Base-by-base conservation (phyloP, 2,888 invertebrate genomes). In the Elysia crispata region DNA sequence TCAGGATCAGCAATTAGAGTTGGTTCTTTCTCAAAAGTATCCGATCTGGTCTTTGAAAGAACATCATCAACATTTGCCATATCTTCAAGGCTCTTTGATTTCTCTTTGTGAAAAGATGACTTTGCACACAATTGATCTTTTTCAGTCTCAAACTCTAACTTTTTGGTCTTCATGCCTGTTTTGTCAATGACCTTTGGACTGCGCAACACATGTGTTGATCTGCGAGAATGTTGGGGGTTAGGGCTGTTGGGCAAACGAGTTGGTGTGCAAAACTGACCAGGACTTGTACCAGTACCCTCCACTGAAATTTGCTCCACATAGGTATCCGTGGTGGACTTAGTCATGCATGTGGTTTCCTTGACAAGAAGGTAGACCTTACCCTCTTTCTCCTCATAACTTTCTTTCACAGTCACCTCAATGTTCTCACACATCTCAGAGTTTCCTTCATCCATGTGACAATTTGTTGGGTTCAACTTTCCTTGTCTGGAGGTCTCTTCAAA, bases 151-250 rank as follows among this genome's bases (percentile, higher is more conserved):
- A 80, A 75, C 41, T 76, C 25, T 33, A 76, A 20, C 0, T 41
- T 57, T 49, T 25, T 75, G 49, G 30, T 69, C 18, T 76, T 66
- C 28, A 76, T 25, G 20, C 60, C 28, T 11, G 30, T 60, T n/a
- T 49, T 20, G 69, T 80, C 49, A 28, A 80, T 66, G 30, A 80
- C 70, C 41, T 80, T 80, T 23, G 84, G 84, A 25, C 83, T 82
- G 20, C 60, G 66, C 20, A 89, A 82, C 20, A 87, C 81, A 77
- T 88, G 89, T 0, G 89, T 89, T 33, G 89, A 89, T 57, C 88
- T 81, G 13, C 88, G 82, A 11, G 86, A 86, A 23, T 81, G 72
- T 25, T 87, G 83, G 15, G 86, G 84, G 49, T 85, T 81, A 60
- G 88, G 88, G 77, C 85, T 86, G 62, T 81, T 83, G 28, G 88